Percentiles rank a stretch among this genome's conserved stretches.
Evolutionary conservation across 2,113 vertebrate species (phyloP).

Genomic region (Dipodomys merriami): DNA sequence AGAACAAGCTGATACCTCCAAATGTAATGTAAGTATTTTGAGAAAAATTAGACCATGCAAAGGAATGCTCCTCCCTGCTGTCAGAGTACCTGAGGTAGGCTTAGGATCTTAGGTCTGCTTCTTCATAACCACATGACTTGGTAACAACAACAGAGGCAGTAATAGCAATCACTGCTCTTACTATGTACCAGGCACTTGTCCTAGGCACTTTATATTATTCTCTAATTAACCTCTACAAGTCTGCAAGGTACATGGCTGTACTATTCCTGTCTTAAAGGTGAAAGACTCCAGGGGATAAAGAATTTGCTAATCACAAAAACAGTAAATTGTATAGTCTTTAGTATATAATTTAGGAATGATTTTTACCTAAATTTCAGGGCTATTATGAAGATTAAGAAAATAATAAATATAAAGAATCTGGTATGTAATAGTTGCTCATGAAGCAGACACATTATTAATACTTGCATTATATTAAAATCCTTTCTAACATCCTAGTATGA

Average conservation of each 20-base stretch:
- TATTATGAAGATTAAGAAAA: slow-evolving; percentile 17
- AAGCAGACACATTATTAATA: not conserved
- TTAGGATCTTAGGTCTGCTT: not conserved
- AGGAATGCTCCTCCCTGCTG: not conserved
- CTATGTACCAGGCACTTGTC: not conserved
- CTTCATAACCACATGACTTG: not conserved
- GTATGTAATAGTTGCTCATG: not conserved
- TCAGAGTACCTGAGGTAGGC: not conserved
- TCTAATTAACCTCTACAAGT: not conserved
- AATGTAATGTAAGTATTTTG: not conserved
- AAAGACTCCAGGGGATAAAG: not conserved
- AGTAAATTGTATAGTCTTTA: not conserved
- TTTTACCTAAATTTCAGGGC: not conserved
- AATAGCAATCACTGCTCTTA: not conserved
- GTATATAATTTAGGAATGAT: not conserved
- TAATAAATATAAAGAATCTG: slow-evolving; percentile 40
- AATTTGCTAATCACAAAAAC: not conserved
- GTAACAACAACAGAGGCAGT: not conserved
- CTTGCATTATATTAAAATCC: slow-evolving; percentile 34
- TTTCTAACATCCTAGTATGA: not conserved
- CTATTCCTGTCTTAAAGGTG: not conserved
- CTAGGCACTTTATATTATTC: not conserved
- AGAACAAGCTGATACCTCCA: not conserved
- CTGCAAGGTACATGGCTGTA: not conserved
- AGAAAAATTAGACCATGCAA: not conserved